Percentiles rank a stretch among this genome's conserved stretches.
Evolutionary conservation across 2,797 vertebrate species (phyloP).

Genomic region (Otolemur crassicaudatus): DNA sequence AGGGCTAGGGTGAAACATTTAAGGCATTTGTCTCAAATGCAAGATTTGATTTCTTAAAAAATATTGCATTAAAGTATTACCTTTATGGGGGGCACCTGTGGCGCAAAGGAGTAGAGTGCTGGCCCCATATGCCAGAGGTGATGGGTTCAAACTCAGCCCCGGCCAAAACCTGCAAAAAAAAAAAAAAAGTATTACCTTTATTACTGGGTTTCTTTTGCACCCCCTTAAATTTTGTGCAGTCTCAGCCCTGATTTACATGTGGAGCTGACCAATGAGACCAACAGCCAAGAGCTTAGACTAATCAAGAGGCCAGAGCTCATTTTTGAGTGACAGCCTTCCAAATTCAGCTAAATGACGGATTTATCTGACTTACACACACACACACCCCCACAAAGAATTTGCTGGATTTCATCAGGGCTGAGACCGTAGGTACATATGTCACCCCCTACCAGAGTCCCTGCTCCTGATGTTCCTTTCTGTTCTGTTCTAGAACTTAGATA

Average conservation of each 20-base stretch:
- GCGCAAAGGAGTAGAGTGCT: too few relatives aligned
- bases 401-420: neutral
- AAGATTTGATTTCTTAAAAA: neutral
- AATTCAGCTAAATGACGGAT: neutral
- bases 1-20: neutral
- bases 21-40: neutral
- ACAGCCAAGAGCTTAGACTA: neutral
- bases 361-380: neutral
- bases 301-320: neutral
- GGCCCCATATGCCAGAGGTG: too few relatives aligned
- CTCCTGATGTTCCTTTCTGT: neutral
- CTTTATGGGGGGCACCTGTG: too few relatives aligned
- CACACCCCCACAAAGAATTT: neutral
- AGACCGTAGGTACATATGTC: neutral
- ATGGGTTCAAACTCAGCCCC: too few relatives aligned
- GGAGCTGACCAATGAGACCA: neutral
- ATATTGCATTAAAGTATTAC: neutral
- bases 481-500: neutral
- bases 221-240: neutral
- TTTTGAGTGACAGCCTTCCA: neutral
- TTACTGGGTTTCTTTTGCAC: neutral
- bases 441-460: neutral
- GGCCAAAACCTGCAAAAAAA: too few relatives aligned
- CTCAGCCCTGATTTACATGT: neutral
- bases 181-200: neutral